Percentiles rank a stretch among this genome's conserved stretches.
Conservation (phyloP, 2,797 vertebrate genomes). For the Eulemur albifrons region DNA sequence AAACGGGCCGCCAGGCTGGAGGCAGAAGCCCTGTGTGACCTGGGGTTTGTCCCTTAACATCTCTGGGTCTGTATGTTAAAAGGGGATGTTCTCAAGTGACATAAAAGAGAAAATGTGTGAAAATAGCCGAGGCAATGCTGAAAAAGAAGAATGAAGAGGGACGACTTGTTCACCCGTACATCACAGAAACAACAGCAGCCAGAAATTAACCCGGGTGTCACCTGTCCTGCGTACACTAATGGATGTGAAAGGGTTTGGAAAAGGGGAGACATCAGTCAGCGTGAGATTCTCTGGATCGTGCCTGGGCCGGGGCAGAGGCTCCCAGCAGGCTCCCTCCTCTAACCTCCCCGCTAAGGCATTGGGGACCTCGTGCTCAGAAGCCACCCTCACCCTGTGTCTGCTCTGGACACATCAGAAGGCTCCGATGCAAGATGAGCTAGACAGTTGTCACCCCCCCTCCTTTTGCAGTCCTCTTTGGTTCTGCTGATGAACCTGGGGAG, state of each 20-base stretch:
- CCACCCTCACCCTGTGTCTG: background rate
- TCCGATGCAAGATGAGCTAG: background rate
- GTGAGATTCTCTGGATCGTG: background rate
- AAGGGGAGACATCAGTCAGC: background rate
- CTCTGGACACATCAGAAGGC: background rate
- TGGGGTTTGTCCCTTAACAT: background rate
- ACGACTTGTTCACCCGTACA: background rate
- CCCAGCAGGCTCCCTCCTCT: background rate
- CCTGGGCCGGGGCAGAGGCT: background rate
- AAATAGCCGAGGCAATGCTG: background rate
- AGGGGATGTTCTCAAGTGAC: background rate
- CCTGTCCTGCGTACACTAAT: too few relatives aligned
- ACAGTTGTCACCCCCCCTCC: background rate
- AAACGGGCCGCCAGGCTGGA: background rate
- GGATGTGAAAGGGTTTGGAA: background rate
- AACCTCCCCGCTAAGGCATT: background rate
- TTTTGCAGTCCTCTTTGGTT: background rate
- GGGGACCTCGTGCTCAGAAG: background rate
- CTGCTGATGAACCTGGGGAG: background rate
- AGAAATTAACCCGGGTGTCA: background rate
- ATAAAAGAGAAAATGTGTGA: background rate
- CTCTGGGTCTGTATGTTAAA: background rate
- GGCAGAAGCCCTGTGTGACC: background rate
- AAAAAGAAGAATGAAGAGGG: background rate
- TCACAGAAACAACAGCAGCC: background rate